phyloP scores from a whole-genome alignment of 2,888 invertebrate species.

The Tetanocera ferruginea region DNA sequence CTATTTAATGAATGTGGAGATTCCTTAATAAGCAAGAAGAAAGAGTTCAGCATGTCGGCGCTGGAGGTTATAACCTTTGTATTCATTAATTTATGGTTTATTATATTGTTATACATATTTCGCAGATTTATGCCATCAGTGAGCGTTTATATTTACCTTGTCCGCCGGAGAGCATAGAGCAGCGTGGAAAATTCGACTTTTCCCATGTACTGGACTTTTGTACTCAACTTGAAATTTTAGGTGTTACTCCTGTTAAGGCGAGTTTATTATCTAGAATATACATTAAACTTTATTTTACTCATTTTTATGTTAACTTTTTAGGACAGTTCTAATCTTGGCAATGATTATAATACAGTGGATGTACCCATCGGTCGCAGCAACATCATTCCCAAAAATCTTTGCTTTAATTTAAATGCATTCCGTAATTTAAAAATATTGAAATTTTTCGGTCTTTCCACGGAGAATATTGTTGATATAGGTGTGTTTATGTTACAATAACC shows the following conservation, averaged over 20 bases:
- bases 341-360: conserved; percentile 66
- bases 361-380: conserved; percentile 83
- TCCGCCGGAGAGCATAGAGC: conserved; percentile 82
- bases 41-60: conserved; percentile 79
- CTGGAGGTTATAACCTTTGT: conserved; percentile 76
- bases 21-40: conserved; percentile 73
- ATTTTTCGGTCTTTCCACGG: conserved; percentile 78
- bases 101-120: not conserved
- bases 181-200: conserved; percentile 86
- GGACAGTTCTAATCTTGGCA: conserved; percentile 55
- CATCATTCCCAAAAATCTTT: conserved; percentile 83
- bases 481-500: not conserved
- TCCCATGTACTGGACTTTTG: conserved; percentile 92
- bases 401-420: conserved; percentile 87
- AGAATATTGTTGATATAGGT: conserved; percentile 75
- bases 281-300: not conserved
- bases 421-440: conserved; percentile 81
- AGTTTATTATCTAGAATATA: not conserved
- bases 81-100: not conserved
- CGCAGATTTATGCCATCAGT: conserved; percentile 88
- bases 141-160: conserved; percentile 89
- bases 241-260: conserved; percentile 66
- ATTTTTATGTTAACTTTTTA: conserved; percentile 5
- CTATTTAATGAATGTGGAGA: conserved; percentile 84
- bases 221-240: conserved; percentile 76